Conservation (phyloP, 2,113 vertebrate genomes). For the Cisticola juncidis region DNA sequence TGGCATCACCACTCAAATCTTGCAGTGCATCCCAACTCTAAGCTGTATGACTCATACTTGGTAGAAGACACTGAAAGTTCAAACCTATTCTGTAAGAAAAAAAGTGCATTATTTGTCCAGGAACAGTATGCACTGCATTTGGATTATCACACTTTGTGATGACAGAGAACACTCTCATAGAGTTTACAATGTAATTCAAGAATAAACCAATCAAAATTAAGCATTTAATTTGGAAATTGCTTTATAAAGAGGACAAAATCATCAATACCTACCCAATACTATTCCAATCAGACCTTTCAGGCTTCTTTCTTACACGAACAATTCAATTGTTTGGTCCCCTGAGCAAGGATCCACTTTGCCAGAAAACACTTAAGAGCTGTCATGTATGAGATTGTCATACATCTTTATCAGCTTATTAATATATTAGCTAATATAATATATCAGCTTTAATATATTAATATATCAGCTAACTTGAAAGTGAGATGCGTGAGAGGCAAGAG, state of each 20-base stretch:
- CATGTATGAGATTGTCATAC: rapidly evolving
- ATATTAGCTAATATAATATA: not conserved
- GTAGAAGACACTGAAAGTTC: not conserved
- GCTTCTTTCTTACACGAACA: not conserved
- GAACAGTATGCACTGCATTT: not conserved
- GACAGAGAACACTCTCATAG: not conserved
- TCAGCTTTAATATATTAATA: not conserved
- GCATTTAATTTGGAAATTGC: not conserved
- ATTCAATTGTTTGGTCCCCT: not conserved
- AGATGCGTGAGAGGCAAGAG: not conserved
- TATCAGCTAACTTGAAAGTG: not conserved
- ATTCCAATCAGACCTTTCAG: not conserved
- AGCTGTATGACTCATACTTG: not conserved
- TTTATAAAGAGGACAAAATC: not conserved
- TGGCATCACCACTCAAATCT: not conserved
- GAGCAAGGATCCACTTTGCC: not conserved
- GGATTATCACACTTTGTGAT: not conserved
- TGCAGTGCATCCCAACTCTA: not conserved
- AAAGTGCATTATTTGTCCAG: not conserved
- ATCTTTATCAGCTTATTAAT: no score
- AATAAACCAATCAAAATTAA: not conserved
- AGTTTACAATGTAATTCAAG: not conserved
- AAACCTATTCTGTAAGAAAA: not conserved
- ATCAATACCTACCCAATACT: not conserved
- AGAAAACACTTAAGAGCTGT: not conserved